Evolutionary conservation across 2,797 vertebrate genomes (phyloP).

Genomic region (Naso thynnoides): DNA sequence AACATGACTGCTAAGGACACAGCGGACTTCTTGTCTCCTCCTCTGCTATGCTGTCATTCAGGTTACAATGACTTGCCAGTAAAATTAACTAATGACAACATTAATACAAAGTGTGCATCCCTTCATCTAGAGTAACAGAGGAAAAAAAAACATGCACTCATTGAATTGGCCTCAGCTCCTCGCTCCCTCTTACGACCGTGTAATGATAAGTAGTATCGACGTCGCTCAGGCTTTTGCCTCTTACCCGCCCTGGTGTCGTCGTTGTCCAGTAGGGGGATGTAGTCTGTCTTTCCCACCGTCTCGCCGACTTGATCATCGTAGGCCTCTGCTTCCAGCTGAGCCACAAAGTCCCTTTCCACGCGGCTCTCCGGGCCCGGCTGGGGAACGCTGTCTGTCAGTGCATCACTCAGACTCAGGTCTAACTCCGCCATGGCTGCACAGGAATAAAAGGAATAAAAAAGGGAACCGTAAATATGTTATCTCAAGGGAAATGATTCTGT

Average conservation of each 20-base stretch:
- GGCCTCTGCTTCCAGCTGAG: slow-evolving; percentile 90
- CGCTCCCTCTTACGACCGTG: not conserved
- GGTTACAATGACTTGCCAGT: not conserved
- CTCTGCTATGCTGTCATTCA: not conserved
- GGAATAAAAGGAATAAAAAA: not conserved
- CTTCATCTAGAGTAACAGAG: not conserved
- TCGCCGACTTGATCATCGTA: slow-evolving; percentile 94
- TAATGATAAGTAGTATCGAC: not conserved
- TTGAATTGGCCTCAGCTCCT: not conserved
- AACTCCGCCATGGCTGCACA: slow-evolving; percentile 84
- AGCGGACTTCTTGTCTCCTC: not conserved
- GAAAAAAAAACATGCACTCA: not conserved
- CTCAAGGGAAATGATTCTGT: not conserved
- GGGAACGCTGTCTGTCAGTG: slow-evolving; percentile 87
- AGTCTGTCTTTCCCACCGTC: slow-evolving; percentile 92
- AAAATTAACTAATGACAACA: not conserved
- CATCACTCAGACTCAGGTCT: slow-evolving; percentile 94
- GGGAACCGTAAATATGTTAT: not conserved
- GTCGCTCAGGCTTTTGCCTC: not conserved
- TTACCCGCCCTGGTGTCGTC: slow-evolving; percentile 81
- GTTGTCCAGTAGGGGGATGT: slow-evolving; percentile 91
- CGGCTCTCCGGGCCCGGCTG: slow-evolving; percentile 82
- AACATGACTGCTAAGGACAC: not conserved
- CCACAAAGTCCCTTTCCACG: slow-evolving; percentile 93
- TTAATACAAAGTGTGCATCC: not conserved